Conservation (phyloP, 2,797 vertebrate genomes). For the Labeo calbasu region DNA sequence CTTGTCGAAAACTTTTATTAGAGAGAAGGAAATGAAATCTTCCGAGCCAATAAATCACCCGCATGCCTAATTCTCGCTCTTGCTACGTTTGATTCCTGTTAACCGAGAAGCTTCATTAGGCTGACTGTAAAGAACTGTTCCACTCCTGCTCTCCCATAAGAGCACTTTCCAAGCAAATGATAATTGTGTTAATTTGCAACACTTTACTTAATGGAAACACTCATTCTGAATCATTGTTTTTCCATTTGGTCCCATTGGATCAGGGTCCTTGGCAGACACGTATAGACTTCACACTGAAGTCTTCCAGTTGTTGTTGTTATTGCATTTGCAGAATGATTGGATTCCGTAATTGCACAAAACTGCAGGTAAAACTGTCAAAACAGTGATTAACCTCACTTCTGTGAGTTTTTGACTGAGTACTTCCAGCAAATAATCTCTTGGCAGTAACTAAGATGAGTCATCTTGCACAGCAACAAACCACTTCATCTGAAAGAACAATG, state of each 20-base stretch:
- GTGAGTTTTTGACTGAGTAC: background rate
- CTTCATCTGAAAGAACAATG: background rate
- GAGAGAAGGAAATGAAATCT: conserved; percentile 48
- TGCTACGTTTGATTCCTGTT: conserved; percentile 49
- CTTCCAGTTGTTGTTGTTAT: background rate
- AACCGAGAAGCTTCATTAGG: conserved; percentile 56
- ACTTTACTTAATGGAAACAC: conserved; percentile 48
- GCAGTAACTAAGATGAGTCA: background rate
- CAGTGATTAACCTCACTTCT: conserved; percentile 6
- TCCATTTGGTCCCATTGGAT: background rate
- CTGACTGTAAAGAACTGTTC: conserved; percentile 40
- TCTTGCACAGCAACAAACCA: background rate
- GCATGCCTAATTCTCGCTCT: conserved; percentile 46
- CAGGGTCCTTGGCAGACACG: background rate
- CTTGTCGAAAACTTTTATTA: conserved; percentile 52
- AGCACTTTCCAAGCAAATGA: conserved; percentile 45
- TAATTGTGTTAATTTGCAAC: conserved; percentile 55
- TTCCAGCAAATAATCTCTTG: conserved; percentile 22
- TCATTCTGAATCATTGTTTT: conserved; percentile 16
- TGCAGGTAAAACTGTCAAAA: conserved; percentile 10
- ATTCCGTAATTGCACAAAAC: background rate
- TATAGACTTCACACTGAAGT: background rate
- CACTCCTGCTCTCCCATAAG: conserved; percentile 41
- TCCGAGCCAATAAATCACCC: conserved; percentile 46
- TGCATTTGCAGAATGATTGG: background rate